Evolutionary conservation across 64 coral and sea anemone species (phyloP).

Genomic region (Actinia tenebrosa): DNA sequence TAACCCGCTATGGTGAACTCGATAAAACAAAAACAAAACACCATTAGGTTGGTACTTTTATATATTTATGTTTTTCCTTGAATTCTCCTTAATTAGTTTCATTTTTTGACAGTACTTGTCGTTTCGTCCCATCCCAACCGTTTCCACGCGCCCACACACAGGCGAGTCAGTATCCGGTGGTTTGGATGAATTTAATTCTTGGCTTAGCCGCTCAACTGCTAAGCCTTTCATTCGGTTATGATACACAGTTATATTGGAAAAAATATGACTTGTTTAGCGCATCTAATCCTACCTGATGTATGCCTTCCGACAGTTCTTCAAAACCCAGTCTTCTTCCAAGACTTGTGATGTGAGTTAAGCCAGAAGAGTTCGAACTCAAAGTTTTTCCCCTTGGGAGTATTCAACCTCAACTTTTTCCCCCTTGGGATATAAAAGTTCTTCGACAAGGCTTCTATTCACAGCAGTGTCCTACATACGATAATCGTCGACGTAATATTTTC

Average conservation of each 20-base stretch:
- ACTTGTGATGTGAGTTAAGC: not conserved
- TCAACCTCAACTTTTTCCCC: no score
- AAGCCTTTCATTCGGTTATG: not conserved
- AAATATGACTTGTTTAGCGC: not conserved
- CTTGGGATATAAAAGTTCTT: not conserved
- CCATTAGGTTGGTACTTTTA: not conserved
- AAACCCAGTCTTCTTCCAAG: not conserved
- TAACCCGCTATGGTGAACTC: not conserved
- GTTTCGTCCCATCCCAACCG: conserved; percentile 9
- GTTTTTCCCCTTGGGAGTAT: no score
- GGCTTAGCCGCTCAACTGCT: not conserved
- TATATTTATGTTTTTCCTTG: not conserved
- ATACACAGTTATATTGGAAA: conserved; percentile 7
- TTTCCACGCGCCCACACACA: not conserved
- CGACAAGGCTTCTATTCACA: not conserved
- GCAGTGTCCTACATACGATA: not conserved
- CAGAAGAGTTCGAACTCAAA: not conserved
- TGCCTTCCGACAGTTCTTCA: not conserved
- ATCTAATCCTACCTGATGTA: not conserved
- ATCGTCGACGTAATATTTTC: not conserved
- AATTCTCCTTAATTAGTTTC: not conserved
- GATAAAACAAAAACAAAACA: not conserved
- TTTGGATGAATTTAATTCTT: not conserved
- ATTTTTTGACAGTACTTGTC: not conserved
- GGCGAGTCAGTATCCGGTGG: not conserved